Base-by-base conservation (phyloP, 2,888 invertebrate genomes). In the Drosophila meridiana region DNA sequence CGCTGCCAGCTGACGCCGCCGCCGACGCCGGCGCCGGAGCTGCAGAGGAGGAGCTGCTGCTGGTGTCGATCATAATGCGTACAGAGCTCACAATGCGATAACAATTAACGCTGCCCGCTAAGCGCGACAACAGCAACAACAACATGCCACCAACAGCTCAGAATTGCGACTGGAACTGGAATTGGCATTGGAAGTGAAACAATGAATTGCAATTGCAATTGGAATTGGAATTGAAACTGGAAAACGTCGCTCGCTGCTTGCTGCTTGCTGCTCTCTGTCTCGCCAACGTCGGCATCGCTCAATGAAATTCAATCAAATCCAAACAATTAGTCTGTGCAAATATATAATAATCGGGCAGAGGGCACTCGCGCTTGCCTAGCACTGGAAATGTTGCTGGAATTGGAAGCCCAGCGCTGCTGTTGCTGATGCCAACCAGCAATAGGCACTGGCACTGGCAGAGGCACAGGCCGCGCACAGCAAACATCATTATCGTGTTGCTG, bases 231-330 rank as follows among this genome's bases (percentile, higher is more conserved):
- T 32, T n/a, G 48, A 6, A 58, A 67, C 58, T 68, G 63, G 61
- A 40, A 69, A 69, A 43, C 28, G 40, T 40, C 7, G 30, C 20
- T 20, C 20, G 20, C 20, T 20, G 40, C 42, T 34, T 3, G 40
- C 14, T 40, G 40, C 38, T n/a, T n/a, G n/a, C n/a, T n/a, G n/a
- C n/a, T n/a, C n/a, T n/a, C n/a, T n/a, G n/a, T n/a, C n/a, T n/a
- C 26, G 60, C 50, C 48, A 30, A 26, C 71, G 69, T 61, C 53
- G 67, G 57, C 87, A 77, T 63, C 86, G 60, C 69, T 89, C 78
- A 85, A 89, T 83, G 89, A 83, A 87, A 89, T 77, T 79, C 69
- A 74, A 86, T 78, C 76, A 89, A 89, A 87, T 74, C 85, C 73
- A 87, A 83, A 84, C 82, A 84, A 84, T 84, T 83, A 83, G 79